phyloP scores from a whole-genome alignment of 2,797 vertebrate genomes.

The Parauchenoglanis ngamensis region DNA sequence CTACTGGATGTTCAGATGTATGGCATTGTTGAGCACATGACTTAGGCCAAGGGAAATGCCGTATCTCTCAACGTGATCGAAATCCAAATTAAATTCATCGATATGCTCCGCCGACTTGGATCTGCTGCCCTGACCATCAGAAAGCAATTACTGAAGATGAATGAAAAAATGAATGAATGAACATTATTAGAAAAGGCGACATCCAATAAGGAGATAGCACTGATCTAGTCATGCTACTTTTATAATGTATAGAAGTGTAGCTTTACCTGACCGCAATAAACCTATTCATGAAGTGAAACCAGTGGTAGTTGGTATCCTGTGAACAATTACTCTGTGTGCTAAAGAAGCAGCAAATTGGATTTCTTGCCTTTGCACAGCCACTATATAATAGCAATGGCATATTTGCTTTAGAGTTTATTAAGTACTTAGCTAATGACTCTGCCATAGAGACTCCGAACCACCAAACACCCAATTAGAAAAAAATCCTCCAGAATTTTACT shows the following conservation, averaged over 20 bases:
- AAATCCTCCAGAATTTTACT: not conserved
- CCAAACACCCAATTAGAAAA: not conserved
- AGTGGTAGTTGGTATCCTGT: not conserved
- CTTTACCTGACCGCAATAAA: not conserved
- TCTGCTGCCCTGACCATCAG: not conserved
- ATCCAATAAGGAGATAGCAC: not conserved
- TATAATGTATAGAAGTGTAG: not conserved
- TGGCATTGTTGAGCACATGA: no score
- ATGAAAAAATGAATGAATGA: not conserved
- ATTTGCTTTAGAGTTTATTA: not conserved
- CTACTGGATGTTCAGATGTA: no score
- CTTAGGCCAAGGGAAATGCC: no score
- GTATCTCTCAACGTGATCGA: no score
- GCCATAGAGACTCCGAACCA: no score
- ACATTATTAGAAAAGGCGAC: not conserved
- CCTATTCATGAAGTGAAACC: not conserved
- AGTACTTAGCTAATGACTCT: not conserved
- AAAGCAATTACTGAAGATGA: not conserved
- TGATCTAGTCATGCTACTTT: not conserved
- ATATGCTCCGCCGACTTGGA: not conserved
- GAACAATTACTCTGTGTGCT: not conserved
- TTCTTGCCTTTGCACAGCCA: not conserved
- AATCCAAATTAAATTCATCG: no score
- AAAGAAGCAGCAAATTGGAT: constrained; percentile 3
- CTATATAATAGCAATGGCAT: not conserved